Evolutionary conservation across 2,888 invertebrate genomes (phyloP), one percentile per base, ranked within the genome.

Genomic region (Beris morrisii): DNA sequence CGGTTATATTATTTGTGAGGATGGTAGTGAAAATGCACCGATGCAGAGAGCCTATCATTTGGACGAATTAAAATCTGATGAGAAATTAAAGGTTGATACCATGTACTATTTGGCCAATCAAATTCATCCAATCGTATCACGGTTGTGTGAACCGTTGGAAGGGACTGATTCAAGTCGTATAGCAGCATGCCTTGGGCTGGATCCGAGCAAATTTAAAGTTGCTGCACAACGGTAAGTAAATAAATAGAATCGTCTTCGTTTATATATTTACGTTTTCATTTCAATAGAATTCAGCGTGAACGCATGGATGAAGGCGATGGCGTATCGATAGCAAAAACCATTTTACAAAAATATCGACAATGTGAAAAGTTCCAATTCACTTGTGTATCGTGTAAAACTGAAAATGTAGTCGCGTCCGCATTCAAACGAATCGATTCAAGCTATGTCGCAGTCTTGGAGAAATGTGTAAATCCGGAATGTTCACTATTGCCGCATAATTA

Each of bases 71-170:
- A 91, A 92, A 76, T 87, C 85, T 71, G 84, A 80, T 5, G 87
- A 88, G 59, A 74, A 77, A 12, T 81, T 94, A 1, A 89, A 89
- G 78, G 84, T 93, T 3, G 99, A 99, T 79, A 85, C 86, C 2
- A 86, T 89, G 71, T 99, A 99, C 81, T 99, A 99, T 81, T 83
- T 99, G 71, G 86, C 92, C 0, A 92, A 95, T 76, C 99, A 99
- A 83, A 86, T 99, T 52, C 96, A 97, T 79, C 99, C 99, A 0
- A 97, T 99, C 0, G 90, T 98, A 69, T 89, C 93, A 32, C 87
- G 99, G 71, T 88, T 99, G 76, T 95, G 95, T 77, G 96, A 96
- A 71, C 97, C 97, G 0, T 92, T 99, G 53, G 95, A 96, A 71
- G 96, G 95, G 11, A 92, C 93, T 70, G 97, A 97, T 81, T 87